Evolutionary conservation across 2,113 vertebrate genomes (phyloP), one percentile per base, ranked within the genome.

Genomic region (Phylloscopus trochilus): DNA sequence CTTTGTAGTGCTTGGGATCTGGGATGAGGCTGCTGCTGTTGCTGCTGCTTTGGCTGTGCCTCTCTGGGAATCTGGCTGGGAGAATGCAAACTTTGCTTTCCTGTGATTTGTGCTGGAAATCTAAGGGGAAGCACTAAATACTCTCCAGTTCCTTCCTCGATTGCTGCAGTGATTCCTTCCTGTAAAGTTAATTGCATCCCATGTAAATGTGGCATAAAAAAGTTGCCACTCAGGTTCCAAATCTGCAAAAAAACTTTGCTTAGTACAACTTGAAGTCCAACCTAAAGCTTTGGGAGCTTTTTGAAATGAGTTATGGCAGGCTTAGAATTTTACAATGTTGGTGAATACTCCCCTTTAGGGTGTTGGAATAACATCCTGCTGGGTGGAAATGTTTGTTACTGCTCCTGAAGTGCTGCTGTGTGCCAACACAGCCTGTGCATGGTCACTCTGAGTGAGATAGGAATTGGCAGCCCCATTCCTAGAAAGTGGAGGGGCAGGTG

Each of bases 381-480:
- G 68, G 10, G 10, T 66, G 35, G 19, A 17, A 30, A 13, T 0
- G 1, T 6, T 30, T 23, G 12, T 35, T 23, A 9, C 0, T 28
- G 37, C 41, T 78, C 27, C 46, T 18, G 60, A 37, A 37, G 16
- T 21, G 6, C 15, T 22, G 21, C 44, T 49, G 33, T 35, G 46
- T 49, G 4, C 66, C 51, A 7, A 6, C 21, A 19, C 67, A 12
- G 39, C 39, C 9, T 13, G 8, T 0, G 17, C 51, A 3, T 0
- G 0, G 39, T 6, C 35, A 4, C 49, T 35, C 17, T 16, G 59
- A 16, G 2, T 0, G 47, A 11, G 44, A 7, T 2, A 21, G 23
- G 23, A 14, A 20, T 1, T 15, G 69, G 44, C 83, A 66, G 39
- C 26, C 21, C 39, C 0, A 0, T 20, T 27, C 31, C 67, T 76